Evolutionary conservation across 2,113 vertebrate genomes (phyloP).

Genomic region (Plectropomus leopardus): DNA sequence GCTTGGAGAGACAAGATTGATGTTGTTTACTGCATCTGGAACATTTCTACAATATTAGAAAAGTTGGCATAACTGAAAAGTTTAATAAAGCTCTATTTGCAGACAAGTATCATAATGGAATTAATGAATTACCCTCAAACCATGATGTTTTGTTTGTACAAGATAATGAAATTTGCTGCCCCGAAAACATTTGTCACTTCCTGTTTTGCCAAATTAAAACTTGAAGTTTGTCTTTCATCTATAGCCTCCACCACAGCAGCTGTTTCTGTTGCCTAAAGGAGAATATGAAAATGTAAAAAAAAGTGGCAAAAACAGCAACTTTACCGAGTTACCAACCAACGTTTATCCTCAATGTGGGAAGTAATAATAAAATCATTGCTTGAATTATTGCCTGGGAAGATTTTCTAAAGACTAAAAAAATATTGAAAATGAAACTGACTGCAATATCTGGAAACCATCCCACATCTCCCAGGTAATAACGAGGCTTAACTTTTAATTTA

Average conservation of each 20-base stretch:
- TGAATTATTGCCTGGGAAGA: conserved; percentile 10
- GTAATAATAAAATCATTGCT: conserved; percentile 16
- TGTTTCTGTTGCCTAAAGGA: background rate
- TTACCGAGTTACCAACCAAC: background rate
- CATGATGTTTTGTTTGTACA: conserved; percentile 29
- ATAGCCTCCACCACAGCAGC: background rate
- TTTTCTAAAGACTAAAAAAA: conserved; percentile 6
- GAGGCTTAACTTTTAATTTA: background rate
- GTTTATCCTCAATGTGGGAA: conserved; percentile 17
- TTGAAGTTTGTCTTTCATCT: background rate
- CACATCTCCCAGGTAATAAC: conserved; percentile 20
- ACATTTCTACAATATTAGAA: conserved; percentile 18
- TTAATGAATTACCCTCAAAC: conserved; percentile 39
- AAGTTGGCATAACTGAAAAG: conserved; percentile 14
- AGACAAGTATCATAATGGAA: conserved; percentile 17
- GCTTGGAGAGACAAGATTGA: conserved; percentile 43
- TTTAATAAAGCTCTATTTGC: conserved; percentile 18
- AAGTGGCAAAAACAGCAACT: background rate
- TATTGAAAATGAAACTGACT: conserved; percentile 9
- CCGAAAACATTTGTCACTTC: conserved; percentile 28
- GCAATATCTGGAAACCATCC: conserved; percentile 16
- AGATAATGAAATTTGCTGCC: conserved; percentile 58
- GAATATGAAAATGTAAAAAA: background rate
- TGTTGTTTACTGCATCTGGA: conserved; percentile 43
- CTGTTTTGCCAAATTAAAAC: conserved; percentile 12